Conservation (phyloP, 2,888 invertebrate species). For the Zelleria hepariella region DNA sequence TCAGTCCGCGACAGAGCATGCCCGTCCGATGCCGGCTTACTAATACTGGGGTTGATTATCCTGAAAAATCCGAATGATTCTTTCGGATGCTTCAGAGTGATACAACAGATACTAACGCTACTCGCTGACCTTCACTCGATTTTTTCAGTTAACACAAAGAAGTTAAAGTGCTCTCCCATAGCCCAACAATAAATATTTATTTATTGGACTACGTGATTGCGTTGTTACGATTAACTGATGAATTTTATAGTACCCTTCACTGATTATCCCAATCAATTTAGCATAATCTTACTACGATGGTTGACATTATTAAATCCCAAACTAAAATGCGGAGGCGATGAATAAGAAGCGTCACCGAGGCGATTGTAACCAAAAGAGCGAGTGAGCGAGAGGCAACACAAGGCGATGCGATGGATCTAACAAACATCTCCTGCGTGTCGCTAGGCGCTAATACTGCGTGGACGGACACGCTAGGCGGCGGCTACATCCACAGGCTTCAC, state of each 20-base stretch:
- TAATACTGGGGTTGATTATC: neutral
- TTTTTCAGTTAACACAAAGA: neutral
- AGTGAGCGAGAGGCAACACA: constrained; percentile 25
- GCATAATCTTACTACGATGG: no score
- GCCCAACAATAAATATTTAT: neutral
- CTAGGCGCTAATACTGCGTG: neutral
- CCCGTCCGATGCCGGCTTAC: neutral
- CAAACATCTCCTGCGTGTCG: neutral
- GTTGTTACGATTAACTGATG: neutral
- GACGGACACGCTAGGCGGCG: neutral
- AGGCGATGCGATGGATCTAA: constrained; percentile 21
- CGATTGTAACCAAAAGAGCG: constrained; percentile 18
- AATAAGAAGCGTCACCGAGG: constrained; percentile 28
- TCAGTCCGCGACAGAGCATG: neutral
- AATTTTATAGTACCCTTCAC: neutral
- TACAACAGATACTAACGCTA: neutral
- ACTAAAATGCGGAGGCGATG: constrained; percentile 29
- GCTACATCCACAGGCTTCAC: neutral
- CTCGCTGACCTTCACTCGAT: neutral
- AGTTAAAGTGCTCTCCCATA: neutral
- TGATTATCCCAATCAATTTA: neutral
- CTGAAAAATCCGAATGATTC: neutral
- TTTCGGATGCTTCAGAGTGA: neutral
- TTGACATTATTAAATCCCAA: constrained; percentile 8
- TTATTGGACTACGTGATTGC: neutral